A percentile compares a stretch with the other conserved stretches of the same genome.
phyloP scores from a whole-genome alignment of 2,888 invertebrate genomes.

The Prionchulus punctatus region DNA sequence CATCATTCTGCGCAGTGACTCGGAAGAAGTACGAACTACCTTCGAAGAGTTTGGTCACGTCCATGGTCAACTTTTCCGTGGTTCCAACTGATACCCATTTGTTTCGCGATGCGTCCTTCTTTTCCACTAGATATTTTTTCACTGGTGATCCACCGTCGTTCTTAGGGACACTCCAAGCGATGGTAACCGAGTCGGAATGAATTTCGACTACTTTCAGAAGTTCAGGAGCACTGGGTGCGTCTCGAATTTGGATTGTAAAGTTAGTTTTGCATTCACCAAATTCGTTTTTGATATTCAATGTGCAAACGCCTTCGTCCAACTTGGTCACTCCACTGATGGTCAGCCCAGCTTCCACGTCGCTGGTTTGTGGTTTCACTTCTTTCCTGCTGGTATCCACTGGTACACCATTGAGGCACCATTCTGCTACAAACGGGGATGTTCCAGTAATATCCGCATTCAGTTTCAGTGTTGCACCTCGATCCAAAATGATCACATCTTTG shows the following conservation, averaged over 20 bases:
- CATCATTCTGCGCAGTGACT: constrained; percentile 64
- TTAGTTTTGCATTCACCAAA: constrained; percentile 52
- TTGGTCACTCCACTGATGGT: constrained; percentile 48
- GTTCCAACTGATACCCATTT: not conserved
- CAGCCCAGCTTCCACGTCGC: constrained; percentile 13
- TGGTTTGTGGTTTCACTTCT: constrained; percentile 18
- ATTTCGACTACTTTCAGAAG: constrained; percentile 6
- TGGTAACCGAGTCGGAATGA: not conserved
- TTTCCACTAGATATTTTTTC: not conserved
- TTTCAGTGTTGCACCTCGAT: not conserved
- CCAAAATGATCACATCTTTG: not conserved
- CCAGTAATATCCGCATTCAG: not conserved
- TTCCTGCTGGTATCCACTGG: constrained; percentile 16
- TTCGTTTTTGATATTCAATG: constrained; percentile 53
- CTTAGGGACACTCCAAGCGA: constrained; percentile 8
- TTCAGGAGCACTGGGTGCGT: constrained; percentile 6
- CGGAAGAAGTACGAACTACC: constrained; percentile 70
- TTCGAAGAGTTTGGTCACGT: constrained; percentile 54
- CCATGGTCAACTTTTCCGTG: constrained; percentile 43
- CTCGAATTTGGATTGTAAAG: constrained; percentile 48
- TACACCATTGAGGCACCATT: constrained; percentile 13
- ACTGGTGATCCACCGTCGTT: constrained; percentile 6
- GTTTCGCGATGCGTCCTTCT: not conserved
- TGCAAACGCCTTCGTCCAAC: constrained; percentile 54
- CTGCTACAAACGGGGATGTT: not conserved